phyloP scores from a whole-genome alignment of 2,113 vertebrate genomes.

The Antechinus flavipes region DNA sequence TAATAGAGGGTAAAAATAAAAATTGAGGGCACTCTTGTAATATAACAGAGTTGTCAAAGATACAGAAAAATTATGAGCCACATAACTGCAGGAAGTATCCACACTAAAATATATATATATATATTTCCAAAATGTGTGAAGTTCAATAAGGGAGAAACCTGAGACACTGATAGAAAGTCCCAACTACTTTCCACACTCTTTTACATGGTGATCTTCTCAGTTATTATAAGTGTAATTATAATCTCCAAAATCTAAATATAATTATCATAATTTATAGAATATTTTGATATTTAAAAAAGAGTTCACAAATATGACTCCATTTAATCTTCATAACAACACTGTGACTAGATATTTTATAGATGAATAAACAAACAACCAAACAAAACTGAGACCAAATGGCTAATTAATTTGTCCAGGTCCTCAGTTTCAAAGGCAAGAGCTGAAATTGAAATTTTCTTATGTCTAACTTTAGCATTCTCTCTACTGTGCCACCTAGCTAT shows the following conservation, averaged over 20 bases:
- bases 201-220: not conserved
- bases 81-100: not conserved
- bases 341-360: no score
- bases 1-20: not conserved
- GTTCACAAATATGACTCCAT: no score
- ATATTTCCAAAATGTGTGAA: not conserved
- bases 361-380: no score
- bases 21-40: not conserved
- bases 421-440: no score
- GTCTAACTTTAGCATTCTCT: no score
- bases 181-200: not conserved
- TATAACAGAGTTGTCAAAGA: not conserved
- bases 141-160: not conserved
- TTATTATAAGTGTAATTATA: not conserved
- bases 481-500: no score
- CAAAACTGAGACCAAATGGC: no score
- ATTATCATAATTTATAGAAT: no score
- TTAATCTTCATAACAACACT: no score
- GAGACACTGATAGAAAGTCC: not conserved
- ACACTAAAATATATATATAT: not conserved
- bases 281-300: no score
- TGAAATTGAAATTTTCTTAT: no score
- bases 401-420: no score
- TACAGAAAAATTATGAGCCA: not conserved
- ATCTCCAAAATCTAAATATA: not conserved